phyloP scores from a whole-genome alignment of 2,888 invertebrate genomes.

The Leptopilina myrica region DNA sequence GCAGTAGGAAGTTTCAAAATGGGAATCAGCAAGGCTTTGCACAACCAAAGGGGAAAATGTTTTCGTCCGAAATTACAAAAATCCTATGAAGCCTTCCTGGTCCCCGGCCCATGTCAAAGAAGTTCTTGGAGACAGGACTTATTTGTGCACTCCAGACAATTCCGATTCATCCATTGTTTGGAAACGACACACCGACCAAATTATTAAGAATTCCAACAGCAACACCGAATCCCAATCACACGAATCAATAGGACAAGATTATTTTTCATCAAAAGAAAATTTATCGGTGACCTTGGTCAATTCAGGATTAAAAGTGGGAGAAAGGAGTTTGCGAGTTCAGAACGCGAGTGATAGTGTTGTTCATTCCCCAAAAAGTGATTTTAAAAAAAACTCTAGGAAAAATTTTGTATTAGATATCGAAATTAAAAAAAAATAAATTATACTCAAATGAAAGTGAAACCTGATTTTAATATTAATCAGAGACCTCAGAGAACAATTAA shows the following conservation, averaged over 20 bases:
- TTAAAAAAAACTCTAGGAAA: no score
- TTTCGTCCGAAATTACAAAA: constrained; percentile 40
- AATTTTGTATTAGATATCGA: no score
- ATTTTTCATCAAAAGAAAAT: no score
- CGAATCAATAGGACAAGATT: no score
- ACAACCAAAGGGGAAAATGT: constrained; percentile 18
- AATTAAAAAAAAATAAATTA: background rate
- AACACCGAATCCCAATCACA: background rate
- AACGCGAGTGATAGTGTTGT: no score
- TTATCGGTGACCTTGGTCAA: no score
- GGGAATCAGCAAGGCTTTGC: constrained; percentile 40
- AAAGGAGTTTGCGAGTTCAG: no score
- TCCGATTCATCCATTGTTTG: background rate
- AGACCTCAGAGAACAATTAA: constrained; percentile 38
- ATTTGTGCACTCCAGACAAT: constrained; percentile 16
- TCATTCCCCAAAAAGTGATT: no score
- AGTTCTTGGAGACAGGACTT: constrained; percentile 31
- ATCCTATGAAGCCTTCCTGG: constrained; percentile 35
- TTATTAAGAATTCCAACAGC: background rate
- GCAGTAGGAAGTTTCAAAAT: constrained; percentile 52
- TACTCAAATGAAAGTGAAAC: background rate
- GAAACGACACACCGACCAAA: constrained; percentile 45
- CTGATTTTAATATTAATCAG: constrained; percentile 4
- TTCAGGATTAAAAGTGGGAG: no score
- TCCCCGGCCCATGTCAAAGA: constrained; percentile 37